phyloP scores from a whole-genome alignment of 2,888 invertebrate genomes.

The Thelaira solivaga region DNA sequence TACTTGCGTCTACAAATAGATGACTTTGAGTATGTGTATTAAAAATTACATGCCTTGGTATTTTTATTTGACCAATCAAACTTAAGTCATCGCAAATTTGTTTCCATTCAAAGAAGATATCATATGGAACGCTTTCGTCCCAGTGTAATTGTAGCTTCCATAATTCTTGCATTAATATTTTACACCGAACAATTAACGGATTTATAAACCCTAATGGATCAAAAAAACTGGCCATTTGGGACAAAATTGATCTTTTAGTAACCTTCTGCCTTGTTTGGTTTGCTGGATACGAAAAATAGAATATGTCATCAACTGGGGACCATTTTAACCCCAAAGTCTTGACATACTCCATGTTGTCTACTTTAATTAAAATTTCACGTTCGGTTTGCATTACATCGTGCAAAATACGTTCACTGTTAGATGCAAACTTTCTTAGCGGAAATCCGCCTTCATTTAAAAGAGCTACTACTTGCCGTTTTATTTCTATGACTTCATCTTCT shows the following conservation, averaged over 20 bases:
- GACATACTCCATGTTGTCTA: conserved; percentile 36
- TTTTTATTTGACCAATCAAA: neutral
- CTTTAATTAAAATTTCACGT: conserved; percentile 29
- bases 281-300: conserved; percentile 14
- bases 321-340: conserved; percentile 53
- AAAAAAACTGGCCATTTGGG: conserved; percentile 45
- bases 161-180: conserved; percentile 49
- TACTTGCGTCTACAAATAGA: conserved; percentile 44
- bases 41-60: conserved; percentile 35
- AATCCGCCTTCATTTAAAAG: conserved; percentile 49
- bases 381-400: conserved; percentile 20
- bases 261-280: neutral
- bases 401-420: conserved; percentile 33
- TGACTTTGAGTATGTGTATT: conserved; percentile 24
- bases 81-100: conserved; percentile 1
- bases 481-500: conserved; percentile 43
- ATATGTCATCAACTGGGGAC: conserved; percentile 34
- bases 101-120: conserved; percentile 12
- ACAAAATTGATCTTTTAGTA: conserved; percentile 49
- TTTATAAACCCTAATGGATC: conserved; percentile 48
- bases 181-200: conserved; percentile 37
- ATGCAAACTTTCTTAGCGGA: conserved; percentile 54
- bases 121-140: conserved; percentile 43
- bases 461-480: conserved; percentile 36
- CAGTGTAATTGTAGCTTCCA: conserved; percentile 47